Evolutionary conservation across 2,797 vertebrate genomes (phyloP), one percentile per base, ranked within the genome.

Genomic region (Pseudochirops corinnae): DNA sequence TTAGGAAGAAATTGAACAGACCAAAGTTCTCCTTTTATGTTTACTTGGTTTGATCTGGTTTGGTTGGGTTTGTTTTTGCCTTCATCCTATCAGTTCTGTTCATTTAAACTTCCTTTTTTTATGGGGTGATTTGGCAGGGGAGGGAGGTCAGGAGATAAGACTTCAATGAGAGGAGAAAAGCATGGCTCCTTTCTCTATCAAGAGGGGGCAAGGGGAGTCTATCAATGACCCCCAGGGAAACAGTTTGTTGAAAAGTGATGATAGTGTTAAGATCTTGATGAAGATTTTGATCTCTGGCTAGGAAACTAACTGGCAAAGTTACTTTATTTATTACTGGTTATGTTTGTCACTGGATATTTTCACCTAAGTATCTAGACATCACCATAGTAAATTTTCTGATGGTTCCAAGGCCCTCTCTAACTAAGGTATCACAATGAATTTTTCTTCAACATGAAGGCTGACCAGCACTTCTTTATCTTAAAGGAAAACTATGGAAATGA

Each of bases 371-470:
- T 18, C 90, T 62, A 92, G 2, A 87, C 3, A 46, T 39, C 4
- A 29, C 90, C 55, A 26, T 92, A 52, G 90, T 31, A 87, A 9
- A 50, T 91, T 93, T 96, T 92, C 95, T 93, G 74, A 94, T 97
- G 94, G 91, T 28, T 57, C 0, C 82, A 55, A 93, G 39, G 53
- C 18, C 82, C 31, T 95, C 33, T 74, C 11, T 52, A 90, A 87
- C 21, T 26, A 18, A 93, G 31, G 9, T 6, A 87, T 91, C n/a
- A 82, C 28, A 90, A 9, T 90, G 82, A 26, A 52, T 87, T 56
- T 50, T 56, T 50, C 92, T 91, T 39, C 58, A 55, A 96, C 24
- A 93, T 55, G 14, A 93, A 91, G n/a, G 9, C 3, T 39, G 3
- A 90, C 56, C 39, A 55, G 28, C 5, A 21, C 18, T 90, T 94